phyloP scores from a whole-genome alignment of 2,888 invertebrate genomes.

The Drosophila diplacantha region DNA sequence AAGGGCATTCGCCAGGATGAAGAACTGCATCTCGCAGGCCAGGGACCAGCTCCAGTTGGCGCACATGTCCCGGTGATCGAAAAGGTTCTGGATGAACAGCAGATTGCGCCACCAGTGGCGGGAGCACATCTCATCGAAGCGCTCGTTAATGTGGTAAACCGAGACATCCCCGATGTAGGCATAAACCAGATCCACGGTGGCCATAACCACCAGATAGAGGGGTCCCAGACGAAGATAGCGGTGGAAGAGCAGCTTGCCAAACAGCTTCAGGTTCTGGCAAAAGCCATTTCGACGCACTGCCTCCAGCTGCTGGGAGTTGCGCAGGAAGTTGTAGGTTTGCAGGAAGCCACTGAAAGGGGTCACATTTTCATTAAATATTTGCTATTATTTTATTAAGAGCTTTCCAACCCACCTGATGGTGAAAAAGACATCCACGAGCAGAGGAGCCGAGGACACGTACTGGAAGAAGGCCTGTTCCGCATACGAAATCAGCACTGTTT shows the following conservation, averaged over 20 bases:
- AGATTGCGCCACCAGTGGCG: slow-evolving; percentile 78
- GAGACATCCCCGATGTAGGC: slow-evolving; percentile 76
- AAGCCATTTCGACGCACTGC: slow-evolving; percentile 65
- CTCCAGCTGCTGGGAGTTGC: slow-evolving; percentile 69
- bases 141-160: slow-evolving; percentile 76
- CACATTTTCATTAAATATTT: not conserved
- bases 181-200: slow-evolving; percentile 74
- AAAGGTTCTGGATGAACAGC: slow-evolving; percentile 77
- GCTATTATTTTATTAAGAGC: not conserved
- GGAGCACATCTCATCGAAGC: slow-evolving; percentile 76
- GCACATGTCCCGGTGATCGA: slow-evolving; percentile 76
- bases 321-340: slow-evolving; percentile 75
- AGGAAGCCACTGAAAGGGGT: slow-evolving; percentile 74
- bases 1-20: slow-evolving; percentile 71
- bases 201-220: slow-evolving; percentile 74
- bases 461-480: slow-evolving; percentile 76
- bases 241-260: slow-evolving; percentile 74
- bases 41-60: slow-evolving; percentile 78
- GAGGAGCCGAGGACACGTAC: slow-evolving; percentile 76
- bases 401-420: slow-evolving; percentile 73
- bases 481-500: slow-evolving; percentile 75
- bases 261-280: slow-evolving; percentile 66
- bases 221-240: slow-evolving; percentile 77
- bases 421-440: slow-evolving; percentile 77
- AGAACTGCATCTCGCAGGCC: slow-evolving; percentile 78